Percentiles rank a stretch among this genome's conserved stretches.
phyloP scores from a whole-genome alignment of 2,888 invertebrate species.

The Phorcus lineatus region DNA sequence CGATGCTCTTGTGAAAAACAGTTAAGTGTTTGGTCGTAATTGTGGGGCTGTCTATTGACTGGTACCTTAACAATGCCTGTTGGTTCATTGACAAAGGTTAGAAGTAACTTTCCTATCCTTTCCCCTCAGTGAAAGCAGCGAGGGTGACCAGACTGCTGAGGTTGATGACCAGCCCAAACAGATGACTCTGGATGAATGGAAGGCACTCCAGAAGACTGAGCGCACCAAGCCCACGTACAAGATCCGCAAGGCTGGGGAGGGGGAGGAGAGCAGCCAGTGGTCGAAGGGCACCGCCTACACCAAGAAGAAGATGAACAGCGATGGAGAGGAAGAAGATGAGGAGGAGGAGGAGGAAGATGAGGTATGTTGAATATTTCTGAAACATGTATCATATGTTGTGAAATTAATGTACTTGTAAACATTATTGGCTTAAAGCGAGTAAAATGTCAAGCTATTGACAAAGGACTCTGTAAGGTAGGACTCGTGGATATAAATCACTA shows the following conservation, averaged over 20 bases:
- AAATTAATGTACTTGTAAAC: too few species aligned
- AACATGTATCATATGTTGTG: too few species aligned
- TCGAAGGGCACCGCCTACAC: constrained; percentile 77
- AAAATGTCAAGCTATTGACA: too few species aligned
- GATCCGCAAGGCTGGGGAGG: constrained; percentile 94
- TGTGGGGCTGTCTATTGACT: too few species aligned
- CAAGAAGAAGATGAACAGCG: constrained; percentile 81
- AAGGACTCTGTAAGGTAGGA: too few species aligned
- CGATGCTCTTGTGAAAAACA: too few species aligned
- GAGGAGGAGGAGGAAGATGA: constrained; percentile 77
- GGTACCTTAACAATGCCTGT: too few species aligned
- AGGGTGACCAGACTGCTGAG: constrained; percentile 44
- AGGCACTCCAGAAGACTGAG: constrained; percentile 85
- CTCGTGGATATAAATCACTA: too few species aligned
- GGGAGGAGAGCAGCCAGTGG: constrained; percentile 87
- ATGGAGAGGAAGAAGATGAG: constrained; percentile 78
- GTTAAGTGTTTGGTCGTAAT: too few species aligned
- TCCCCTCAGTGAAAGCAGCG: constrained; percentile 59
- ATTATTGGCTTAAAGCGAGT: too few species aligned
- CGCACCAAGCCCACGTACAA: constrained; percentile 92
- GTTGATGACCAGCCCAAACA: constrained; percentile 87
- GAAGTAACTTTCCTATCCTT: background rate
- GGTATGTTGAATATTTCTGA: too few species aligned
- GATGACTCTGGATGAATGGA: constrained; percentile 95
- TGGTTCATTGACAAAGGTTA: too few species aligned